phyloP scores from a whole-genome alignment of 35 echinoderm and acorn worm species.

The Apostichopus parvimensis region DNA sequence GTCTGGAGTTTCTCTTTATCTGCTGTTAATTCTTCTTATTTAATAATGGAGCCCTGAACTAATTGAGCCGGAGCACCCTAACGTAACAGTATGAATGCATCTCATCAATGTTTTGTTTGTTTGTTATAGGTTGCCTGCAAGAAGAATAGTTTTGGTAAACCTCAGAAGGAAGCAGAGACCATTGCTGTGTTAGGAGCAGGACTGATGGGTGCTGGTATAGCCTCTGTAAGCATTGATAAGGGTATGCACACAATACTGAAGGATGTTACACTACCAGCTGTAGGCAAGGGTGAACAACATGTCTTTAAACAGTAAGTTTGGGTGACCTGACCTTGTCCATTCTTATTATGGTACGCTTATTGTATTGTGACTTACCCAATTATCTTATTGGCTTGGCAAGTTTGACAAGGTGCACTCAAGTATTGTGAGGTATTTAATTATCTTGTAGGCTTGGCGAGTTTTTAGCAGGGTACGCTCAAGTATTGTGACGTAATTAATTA shows the following conservation, averaged over 20 bases:
- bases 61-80: too few species aligned
- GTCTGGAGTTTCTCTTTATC: too few species aligned
- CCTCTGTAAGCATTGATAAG: constrained; percentile 91
- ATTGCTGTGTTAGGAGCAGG: constrained; percentile 87
- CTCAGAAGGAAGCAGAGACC: constrained; percentile 72
- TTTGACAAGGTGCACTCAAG: too few species aligned
- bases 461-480: too few species aligned
- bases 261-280: constrained; percentile 81
- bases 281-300: constrained; percentile 87
- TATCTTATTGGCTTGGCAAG: too few species aligned
- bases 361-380: too few species aligned
- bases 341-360: neutral
- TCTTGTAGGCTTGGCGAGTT: too few species aligned
- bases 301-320: constrained; percentile 79
- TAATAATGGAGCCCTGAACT: too few species aligned
- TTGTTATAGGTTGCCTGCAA: constrained; percentile 76
- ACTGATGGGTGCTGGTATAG: constrained; percentile 96
- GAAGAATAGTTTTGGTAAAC: constrained; percentile 93
- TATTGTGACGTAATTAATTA: too few species aligned
- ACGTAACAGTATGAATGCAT: neutral
- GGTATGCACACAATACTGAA: constrained; percentile 87
- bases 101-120: neutral
- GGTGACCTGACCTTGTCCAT: neutral
- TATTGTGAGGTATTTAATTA: too few species aligned
- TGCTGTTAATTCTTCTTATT: too few species aligned